Evolutionary conservation across 1,140 invertebrate species (phyloP).

Genomic region (Nilaparvata lugens): DNA sequence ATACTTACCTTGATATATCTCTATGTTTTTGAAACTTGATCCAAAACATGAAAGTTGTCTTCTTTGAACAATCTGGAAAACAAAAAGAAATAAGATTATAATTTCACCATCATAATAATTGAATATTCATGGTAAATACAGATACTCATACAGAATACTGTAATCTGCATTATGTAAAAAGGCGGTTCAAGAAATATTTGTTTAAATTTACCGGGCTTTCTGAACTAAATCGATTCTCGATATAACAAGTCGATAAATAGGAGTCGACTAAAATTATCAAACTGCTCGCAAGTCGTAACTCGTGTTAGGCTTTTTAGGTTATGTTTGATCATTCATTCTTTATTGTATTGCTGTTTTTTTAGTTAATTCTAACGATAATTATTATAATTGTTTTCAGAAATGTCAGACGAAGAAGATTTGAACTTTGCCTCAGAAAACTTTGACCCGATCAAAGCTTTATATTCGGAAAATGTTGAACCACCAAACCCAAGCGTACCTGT

Average conservation of each 20-base stretch:
- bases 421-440: constrained; percentile 53
- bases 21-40: constrained; percentile 52
- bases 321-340: too few species aligned
- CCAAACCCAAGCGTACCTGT: constrained; percentile 43
- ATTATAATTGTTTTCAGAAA: too few species aligned
- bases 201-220: background rate
- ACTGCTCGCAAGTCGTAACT: too few species aligned
- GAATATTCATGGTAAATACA: too few species aligned
- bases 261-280: background rate
- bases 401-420: constrained; percentile 39
- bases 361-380: constrained; percentile 5
- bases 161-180: too few species aligned
- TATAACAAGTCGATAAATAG: background rate
- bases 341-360: too few species aligned
- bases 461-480: constrained; percentile 42
- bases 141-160: too few species aligned
- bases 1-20: constrained; percentile 54
- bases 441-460: constrained; percentile 54
- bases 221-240: background rate
- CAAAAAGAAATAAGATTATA: constrained; percentile 26
- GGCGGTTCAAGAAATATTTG: too few species aligned
- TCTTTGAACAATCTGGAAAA: constrained; percentile 36
- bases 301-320: background rate
- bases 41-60: constrained; percentile 48
- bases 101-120: too few species aligned